These are phyloP conservation scores for Atractosteus spatula DNA, from an alignment of 2,113 vertebrate species.

Conservation along the genomic window DNA sequence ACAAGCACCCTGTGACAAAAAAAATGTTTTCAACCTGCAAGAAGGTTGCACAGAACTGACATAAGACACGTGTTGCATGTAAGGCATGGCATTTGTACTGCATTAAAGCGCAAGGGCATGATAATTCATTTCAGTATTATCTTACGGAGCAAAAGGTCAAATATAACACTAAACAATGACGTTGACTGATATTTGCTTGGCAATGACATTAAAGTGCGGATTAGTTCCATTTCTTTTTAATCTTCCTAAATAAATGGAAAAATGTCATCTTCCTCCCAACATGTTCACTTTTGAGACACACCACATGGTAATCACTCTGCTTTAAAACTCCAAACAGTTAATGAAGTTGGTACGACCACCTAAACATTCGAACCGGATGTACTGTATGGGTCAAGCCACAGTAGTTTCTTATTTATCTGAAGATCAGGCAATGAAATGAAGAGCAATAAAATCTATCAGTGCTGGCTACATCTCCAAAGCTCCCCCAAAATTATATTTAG, in stretches of 20 bases:
- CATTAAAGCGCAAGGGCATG: neutral
- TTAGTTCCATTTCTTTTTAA: constrained; percentile 6
- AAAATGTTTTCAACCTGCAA: neutral
- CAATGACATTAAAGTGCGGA: neutral
- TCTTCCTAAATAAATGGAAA: constrained; percentile 19
- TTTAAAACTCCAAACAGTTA: too few relatives aligned
- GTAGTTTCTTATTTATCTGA: neutral
- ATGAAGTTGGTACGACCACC: neutral
- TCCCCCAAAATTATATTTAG: too few relatives aligned
- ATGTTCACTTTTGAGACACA: too few relatives aligned
- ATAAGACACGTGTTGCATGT: neutral
- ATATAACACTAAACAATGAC: neutral
- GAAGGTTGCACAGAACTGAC: neutral
- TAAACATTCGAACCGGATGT: neutral
- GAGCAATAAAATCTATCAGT: neutral
- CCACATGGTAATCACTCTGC: too few relatives aligned
- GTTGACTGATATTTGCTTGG: neutral
- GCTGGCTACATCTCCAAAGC: neutral
- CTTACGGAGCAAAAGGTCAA: constrained; percentile 15
- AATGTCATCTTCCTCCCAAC: neutral
- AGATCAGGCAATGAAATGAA: neutral
- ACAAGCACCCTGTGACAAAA: neutral
- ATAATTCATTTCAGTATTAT: constrained; percentile 5
- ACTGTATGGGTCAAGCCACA: neutral
- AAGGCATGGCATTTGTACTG: constrained; percentile 12